Conservation (phyloP, 2,113 vertebrate genomes). For the Rhea americana region DNA sequence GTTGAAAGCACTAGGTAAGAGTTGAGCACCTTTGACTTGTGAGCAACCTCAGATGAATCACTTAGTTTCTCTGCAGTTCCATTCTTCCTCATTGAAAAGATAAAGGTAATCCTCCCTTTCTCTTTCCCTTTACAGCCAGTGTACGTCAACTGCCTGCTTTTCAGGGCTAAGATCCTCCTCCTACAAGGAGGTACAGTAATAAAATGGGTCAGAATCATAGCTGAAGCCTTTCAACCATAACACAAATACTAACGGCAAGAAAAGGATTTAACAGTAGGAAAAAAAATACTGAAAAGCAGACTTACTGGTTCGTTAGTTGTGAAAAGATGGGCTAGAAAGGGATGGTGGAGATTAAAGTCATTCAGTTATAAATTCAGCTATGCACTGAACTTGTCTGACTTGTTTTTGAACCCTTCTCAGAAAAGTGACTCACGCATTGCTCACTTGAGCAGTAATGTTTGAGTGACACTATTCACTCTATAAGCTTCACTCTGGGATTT, state of each 20-base stretch:
- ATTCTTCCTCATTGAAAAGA: accelerated
- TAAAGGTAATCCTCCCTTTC: neutral
- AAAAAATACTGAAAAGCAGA: neutral
- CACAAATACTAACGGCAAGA: neutral
- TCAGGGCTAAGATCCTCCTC: neutral
- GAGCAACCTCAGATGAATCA: neutral
- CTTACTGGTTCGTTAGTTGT: neutral
- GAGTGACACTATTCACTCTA: accelerated
- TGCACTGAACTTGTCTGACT: neutral
- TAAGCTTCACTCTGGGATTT: neutral
- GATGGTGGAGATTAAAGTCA: neutral
- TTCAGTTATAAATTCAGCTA: accelerated
- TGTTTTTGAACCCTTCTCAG: slow-evolving; percentile 12
- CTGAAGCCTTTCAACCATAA: neutral
- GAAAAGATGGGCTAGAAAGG: neutral
- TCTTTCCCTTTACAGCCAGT: neutral
- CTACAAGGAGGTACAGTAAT: neutral
- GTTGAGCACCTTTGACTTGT: neutral
- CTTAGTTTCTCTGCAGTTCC: neutral
- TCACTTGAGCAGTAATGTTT: neutral
- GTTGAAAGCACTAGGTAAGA: neutral
- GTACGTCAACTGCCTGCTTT: neutral
- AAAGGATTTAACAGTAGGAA: accelerated
- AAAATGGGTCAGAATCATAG: neutral
- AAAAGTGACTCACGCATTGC: neutral